These are phyloP conservation scores for Onychomys torridus DNA, from an alignment of 2,797 vertebrate genomes.

Conservation along the genomic window DNA sequence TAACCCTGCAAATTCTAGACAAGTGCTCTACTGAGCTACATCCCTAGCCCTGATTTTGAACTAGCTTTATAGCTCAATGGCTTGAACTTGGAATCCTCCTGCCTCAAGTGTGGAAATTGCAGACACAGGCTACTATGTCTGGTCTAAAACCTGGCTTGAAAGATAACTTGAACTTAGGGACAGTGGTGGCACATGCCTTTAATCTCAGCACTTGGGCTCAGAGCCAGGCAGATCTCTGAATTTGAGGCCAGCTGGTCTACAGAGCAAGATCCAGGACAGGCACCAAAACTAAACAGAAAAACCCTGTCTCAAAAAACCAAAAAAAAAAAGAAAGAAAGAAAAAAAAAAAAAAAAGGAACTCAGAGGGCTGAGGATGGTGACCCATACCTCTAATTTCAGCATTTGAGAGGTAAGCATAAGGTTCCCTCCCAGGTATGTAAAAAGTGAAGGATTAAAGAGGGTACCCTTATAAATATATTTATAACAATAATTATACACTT, in stretches of 20 bases:
- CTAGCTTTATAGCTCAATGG: neutral
- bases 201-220: too few species aligned
- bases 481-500: neutral
- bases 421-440: neutral
- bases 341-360: neutral
- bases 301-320: too few species aligned
- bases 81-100: neutral
- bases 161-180: neutral
- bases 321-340: too few species aligned
- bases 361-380: neutral
- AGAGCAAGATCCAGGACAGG: too few species aligned
- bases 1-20: neutral
- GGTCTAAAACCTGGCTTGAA: neutral
- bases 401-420: neutral
- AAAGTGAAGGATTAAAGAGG: neutral
- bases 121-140: neutral
- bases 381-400: neutral
- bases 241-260: too few species aligned
- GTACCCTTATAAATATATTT: neutral
- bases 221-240: too few species aligned
- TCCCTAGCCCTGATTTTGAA: neutral
- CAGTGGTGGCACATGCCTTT: too few species aligned
- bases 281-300: too few species aligned
- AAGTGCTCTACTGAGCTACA: neutral
- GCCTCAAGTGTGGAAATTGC: neutral